These are phyloP conservation scores for Drosophila buzzatii DNA, from an alignment of 2,888 invertebrate species.

Conservation along the genomic window DNA sequence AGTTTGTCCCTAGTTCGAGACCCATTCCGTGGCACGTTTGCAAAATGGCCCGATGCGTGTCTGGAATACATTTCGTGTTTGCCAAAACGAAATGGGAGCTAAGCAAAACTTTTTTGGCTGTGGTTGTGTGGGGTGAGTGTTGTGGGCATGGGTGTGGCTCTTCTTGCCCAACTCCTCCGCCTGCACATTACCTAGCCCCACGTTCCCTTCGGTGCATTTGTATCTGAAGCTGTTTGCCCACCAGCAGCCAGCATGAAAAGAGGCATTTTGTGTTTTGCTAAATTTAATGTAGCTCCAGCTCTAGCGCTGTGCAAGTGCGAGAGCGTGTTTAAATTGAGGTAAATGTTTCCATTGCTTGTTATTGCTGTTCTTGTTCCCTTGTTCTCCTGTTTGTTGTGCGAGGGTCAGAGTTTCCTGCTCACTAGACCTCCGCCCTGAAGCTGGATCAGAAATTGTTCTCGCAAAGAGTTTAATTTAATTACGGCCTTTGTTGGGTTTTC, in stretches of 20 bases:
- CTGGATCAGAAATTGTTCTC: constrained; percentile 7
- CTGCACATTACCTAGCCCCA: constrained; percentile 7
- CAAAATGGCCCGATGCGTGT: constrained; percentile 85
- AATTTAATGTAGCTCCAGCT: constrained; percentile 58
- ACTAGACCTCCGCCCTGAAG: constrained; percentile 3
- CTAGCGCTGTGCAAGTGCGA: not conserved
- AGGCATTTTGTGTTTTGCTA: constrained; percentile 70
- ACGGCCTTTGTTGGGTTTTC: constrained; percentile 68
- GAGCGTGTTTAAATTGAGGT: constrained; percentile 9
- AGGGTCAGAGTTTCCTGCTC: not conserved
- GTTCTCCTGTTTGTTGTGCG: constrained; percentile 5
- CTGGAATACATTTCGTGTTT: constrained; percentile 83
- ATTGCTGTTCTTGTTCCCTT: not conserved
- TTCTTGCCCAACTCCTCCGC: constrained; percentile 11
- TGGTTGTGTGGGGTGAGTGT: constrained; percentile 10
- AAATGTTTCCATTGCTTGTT: not conserved
- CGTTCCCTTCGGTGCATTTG: constrained; percentile 54
- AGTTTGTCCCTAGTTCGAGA: constrained; percentile 33
- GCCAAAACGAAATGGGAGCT: constrained; percentile 62
- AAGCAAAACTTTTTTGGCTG: constrained; percentile 50
- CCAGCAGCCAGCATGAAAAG: constrained; percentile 36
- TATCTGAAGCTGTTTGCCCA: constrained; percentile 70
- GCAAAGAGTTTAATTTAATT: constrained; percentile 65
- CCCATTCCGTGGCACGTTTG: constrained; percentile 84
- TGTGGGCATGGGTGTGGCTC: constrained; percentile 34